Evolutionary conservation across 2,113 vertebrate species (phyloP).

Genomic region (Setophaga petechia): DNA sequence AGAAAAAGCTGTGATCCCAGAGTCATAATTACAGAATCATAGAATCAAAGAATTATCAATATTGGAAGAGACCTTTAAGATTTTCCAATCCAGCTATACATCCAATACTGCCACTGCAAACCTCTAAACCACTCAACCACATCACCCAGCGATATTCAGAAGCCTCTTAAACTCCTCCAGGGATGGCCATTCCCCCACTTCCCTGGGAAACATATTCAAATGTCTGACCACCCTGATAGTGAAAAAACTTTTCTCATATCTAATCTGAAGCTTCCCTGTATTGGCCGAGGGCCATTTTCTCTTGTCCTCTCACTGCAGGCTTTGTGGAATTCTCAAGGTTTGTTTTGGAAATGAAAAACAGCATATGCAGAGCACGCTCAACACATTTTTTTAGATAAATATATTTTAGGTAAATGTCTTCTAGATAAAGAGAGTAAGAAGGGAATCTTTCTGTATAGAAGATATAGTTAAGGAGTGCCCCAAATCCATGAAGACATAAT

Average conservation of each 20-base stretch:
- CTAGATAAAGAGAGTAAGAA: not conserved
- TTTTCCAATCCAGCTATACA: not conserved
- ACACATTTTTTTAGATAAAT: not conserved
- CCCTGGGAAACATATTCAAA: not conserved
- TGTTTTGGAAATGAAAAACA: not conserved
- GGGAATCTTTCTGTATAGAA: not conserved
- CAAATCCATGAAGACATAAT: not conserved
- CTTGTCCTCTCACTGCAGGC: not conserved
- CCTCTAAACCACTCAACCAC: rapidly evolving
- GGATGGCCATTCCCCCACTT: not conserved
- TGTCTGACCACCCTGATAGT: not conserved
- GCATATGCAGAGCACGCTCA: rapidly evolving
- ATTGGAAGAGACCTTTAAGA: not conserved
- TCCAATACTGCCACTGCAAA: not conserved
- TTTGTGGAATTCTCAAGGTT: not conserved
- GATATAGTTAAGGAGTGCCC: not conserved
- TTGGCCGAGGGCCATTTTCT: not conserved
- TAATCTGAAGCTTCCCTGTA: not conserved
- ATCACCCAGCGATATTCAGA: not conserved
- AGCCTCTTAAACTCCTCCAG: not conserved
- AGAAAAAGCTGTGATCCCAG: not conserved
- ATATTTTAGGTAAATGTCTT: not conserved
- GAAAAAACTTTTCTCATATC: not conserved
- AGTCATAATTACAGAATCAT: not conserved
- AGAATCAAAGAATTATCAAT: not conserved